Evolutionary conservation across 2,888 invertebrate species (phyloP), one percentile per base, ranked within the genome.

Genomic region (Lepidocyrtinus sp.): DNA sequence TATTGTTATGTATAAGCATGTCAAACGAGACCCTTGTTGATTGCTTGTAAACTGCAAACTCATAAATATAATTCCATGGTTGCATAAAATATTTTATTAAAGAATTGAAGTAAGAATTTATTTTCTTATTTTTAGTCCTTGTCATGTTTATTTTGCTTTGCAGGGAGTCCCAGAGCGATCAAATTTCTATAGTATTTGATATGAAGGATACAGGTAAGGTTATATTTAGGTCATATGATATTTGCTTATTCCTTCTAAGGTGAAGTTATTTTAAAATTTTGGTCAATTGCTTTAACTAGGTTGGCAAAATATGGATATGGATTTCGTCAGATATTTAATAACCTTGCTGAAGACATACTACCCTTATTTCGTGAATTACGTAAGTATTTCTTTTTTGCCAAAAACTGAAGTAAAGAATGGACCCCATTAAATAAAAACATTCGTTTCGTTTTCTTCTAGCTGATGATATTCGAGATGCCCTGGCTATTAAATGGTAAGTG

Each of bases 251-350:
- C n/a, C n/a, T n/a, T n/a, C n/a, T n/a, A 3, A 55, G 25, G 12
- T 2, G 9, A n/a, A 17, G 7, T n/a, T 27, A 67, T 5, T 19
- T 21, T 67, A 19, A 1, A 46, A 2, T 36, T n/a, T 3, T 55
- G 5, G 27, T 17, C 24, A 12, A 5, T 27, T n/a, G 17, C 2
- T 61, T 24, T 36, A 22, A 22, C 2, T 12, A 77, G 96, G 97
- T 0, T 87, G 97, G 0, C 91, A 93, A 7, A 96, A 96, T 87
- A 91, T 97, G 92, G 98, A 98, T 88, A 93, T 97, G 93, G 97
- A 97, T 26, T 92, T 97, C 77, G 95, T 94, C 0, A 95, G 94
- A 88, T 96, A 95, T 87, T 90, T 97, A 82, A 96, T 98, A 84
- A 92, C 92, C 22, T 91, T 96, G 22, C 95, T 97, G 88, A 96